A percentile compares a stretch with the other conserved stretches of the same genome.
phyloP scores from a whole-genome alignment of 2,888 invertebrate species.

The Elysia crispata region DNA sequence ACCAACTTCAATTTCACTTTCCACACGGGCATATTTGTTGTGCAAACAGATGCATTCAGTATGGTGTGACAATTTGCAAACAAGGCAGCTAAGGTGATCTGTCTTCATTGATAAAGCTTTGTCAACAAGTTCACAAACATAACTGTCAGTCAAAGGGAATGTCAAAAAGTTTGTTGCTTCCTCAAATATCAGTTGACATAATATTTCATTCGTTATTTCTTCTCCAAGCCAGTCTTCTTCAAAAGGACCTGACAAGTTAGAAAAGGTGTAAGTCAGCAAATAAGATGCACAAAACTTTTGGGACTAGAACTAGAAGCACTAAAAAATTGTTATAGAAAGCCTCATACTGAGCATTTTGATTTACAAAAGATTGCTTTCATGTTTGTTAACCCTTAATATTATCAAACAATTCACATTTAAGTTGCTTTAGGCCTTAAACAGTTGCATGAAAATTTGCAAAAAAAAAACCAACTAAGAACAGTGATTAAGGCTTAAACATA shows the following conservation, averaged over 20 bases:
- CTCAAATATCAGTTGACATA: conserved; percentile 40
- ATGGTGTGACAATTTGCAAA: conserved; percentile 36
- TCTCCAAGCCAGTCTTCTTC: conserved; percentile 46
- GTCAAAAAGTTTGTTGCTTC: conserved; percentile 42
- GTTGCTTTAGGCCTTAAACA: too few species aligned
- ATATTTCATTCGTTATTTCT: conserved; percentile 30
- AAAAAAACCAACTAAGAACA: too few species aligned
- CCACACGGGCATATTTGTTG: too few species aligned
- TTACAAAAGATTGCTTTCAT: too few species aligned
- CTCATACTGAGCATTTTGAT: too few species aligned
- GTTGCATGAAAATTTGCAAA: too few species aligned
- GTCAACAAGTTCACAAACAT: conserved; percentile 41
- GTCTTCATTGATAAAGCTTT: conserved; percentile 39
- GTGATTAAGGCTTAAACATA: too few species aligned
- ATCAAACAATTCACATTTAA: too few species aligned
- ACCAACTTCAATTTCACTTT: background rate
- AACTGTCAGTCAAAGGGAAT: conserved; percentile 31
- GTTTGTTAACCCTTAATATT: too few species aligned
- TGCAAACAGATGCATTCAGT: conserved; percentile 24
- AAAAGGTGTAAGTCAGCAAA: background rate
- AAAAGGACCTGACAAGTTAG: conserved; percentile 43
- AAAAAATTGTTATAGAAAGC: too few species aligned
- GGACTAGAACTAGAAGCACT: too few species aligned
- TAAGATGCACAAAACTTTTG: too few species aligned
- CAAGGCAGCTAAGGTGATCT: conserved; percentile 39